Conservation (phyloP, 1,140 invertebrate genomes). For the Achatina immaculata region DNA sequence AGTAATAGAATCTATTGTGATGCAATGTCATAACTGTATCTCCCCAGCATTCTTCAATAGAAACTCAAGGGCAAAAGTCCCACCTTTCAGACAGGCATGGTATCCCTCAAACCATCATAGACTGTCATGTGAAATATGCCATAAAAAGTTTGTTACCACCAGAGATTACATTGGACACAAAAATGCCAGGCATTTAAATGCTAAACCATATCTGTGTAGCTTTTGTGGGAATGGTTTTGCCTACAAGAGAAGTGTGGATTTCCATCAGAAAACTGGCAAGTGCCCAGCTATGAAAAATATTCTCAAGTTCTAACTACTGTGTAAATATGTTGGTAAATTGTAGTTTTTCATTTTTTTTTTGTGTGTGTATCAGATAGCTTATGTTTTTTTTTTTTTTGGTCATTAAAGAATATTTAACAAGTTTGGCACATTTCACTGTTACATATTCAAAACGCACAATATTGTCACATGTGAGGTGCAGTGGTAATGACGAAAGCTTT, state of each 20-base stretch:
- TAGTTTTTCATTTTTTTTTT: no score
- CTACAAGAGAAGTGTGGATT: constrained; percentile 33
- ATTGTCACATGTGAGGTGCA: no score
- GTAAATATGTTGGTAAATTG: no score
- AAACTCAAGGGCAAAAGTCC: background rate
- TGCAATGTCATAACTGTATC: constrained; percentile 17
- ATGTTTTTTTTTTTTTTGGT: no score
- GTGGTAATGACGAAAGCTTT: no score
- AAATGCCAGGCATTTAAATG: constrained; percentile 33
- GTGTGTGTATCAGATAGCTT: no score
- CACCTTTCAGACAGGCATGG: constrained; percentile 19
- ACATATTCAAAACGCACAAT: no score
- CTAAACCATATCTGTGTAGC: constrained; percentile 22
- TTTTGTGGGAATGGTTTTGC: constrained; percentile 32
- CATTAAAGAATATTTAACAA: no score
- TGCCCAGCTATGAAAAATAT: constrained; percentile 8
- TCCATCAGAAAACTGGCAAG: constrained; percentile 27
- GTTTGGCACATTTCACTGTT: no score
- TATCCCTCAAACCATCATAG: constrained; percentile 28
- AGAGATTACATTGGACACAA: constrained; percentile 34
- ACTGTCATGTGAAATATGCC: constrained; percentile 25
- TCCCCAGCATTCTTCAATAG: constrained; percentile 14
- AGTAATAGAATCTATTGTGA: background rate
- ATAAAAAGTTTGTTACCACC: constrained; percentile 24
- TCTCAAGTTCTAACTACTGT: background rate